Percentiles rank a stretch among this genome's conserved stretches.
These are phyloP conservation scores for Allacma fusca DNA, from an alignment of 2,888 invertebrate species.

Conservation along the genomic window DNA sequence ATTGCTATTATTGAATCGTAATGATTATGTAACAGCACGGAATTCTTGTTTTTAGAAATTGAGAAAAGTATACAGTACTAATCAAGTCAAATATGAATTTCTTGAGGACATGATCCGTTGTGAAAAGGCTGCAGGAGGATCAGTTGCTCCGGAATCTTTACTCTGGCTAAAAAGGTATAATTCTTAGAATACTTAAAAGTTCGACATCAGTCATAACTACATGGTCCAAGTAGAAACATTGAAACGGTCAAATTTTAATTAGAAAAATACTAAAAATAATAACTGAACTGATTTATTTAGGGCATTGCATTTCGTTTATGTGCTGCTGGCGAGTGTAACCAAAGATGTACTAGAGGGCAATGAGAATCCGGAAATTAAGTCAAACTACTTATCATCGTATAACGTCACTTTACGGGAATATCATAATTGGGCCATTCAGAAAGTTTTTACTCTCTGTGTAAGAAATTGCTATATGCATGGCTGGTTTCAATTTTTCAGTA, in stretches of 20 bases:
- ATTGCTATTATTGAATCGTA: too few relatives aligned
- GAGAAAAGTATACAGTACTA: conserved; percentile 59
- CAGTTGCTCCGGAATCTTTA: conserved; percentile 71
- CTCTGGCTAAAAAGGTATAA: conserved; percentile 78
- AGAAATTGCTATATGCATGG: neutral
- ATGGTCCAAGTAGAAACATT: too few relatives aligned
- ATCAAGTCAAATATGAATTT: conserved; percentile 67
- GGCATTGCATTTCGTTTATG: conserved; percentile 72
- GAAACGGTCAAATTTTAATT: too few relatives aligned
- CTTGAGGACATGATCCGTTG: conserved; percentile 74
- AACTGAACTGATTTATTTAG: too few relatives aligned
- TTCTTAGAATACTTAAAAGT: too few relatives aligned
- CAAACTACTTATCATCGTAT: conserved; percentile 74
- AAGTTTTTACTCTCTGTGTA: conserved; percentile 71
- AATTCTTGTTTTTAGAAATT: too few relatives aligned
- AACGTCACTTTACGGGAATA: conserved; percentile 75
- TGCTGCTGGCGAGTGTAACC: conserved; percentile 70
- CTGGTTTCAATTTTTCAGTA: too few relatives aligned
- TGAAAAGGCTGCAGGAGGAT: conserved; percentile 69
- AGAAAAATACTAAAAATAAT: too few relatives aligned
- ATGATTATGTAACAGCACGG: too few relatives aligned
- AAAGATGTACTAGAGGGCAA: conserved; percentile 66
- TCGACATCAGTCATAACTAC: too few relatives aligned
- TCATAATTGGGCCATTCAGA: conserved; percentile 79
- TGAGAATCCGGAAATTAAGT: conserved; percentile 70